Percentiles rank a stretch among this genome's conserved stretches.
Evolutionary conservation across 2,113 vertebrate genomes (phyloP).

Genomic region (Willisornis vidua): DNA sequence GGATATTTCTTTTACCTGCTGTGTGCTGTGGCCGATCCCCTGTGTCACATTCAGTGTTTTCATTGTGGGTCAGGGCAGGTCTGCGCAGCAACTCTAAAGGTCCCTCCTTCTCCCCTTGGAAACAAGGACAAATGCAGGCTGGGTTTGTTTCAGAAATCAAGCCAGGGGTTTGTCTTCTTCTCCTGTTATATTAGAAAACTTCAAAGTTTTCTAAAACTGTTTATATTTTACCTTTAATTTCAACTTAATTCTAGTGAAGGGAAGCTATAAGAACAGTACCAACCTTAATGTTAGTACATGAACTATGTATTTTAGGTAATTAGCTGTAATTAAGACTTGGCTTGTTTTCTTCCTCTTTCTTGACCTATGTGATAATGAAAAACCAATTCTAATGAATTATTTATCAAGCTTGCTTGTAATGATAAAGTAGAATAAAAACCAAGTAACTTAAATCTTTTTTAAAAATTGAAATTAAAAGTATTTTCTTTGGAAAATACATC

Average conservation of each 20-base stretch:
- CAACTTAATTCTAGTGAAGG: not conserved
- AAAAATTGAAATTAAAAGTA: not conserved
- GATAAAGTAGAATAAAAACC: not conserved
- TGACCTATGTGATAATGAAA: not conserved
- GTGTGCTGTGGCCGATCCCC: not conserved
- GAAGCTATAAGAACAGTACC: not conserved
- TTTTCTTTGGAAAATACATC: not conserved
- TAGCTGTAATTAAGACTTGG: not conserved
- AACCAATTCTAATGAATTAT: not conserved
- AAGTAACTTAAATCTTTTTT: not conserved
- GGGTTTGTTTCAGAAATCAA: not conserved
- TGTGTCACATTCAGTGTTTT: not conserved
- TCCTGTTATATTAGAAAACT: not conserved
- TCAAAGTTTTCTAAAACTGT: not conserved
- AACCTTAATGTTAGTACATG: not conserved
- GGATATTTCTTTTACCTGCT: not conserved
- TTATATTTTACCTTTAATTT: not conserved
- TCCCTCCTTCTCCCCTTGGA: not conserved
- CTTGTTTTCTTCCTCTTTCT: not conserved
- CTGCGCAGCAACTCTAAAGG: not conserved
- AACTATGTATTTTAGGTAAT: not conserved
- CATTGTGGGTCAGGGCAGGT: not conserved
- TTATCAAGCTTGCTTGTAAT: not conserved
- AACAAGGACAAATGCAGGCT: not conserved
- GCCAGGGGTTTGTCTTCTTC: not conserved